Base-by-base conservation (phyloP, 2,888 invertebrate genomes). In the Bhutanitis thaidina region DNA sequence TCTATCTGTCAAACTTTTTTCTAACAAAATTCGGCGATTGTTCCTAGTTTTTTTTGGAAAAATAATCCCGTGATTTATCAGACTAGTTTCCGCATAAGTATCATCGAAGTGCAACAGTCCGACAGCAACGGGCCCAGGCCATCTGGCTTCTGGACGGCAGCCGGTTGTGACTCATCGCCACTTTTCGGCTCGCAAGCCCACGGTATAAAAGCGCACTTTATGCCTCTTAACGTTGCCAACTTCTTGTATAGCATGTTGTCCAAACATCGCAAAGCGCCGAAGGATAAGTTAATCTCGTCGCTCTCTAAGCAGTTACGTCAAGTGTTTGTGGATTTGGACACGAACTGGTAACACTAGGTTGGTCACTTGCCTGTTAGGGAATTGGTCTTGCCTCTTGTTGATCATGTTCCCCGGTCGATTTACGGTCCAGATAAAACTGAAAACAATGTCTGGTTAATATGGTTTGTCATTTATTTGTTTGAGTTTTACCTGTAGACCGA, bases 81-180 rank as follows among this genome's bases (percentile, higher is more conserved):
- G 36, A 36, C 1, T 8, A 15, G 9, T 14, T 5, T 15, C 14
- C 36, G 12, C 36, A 12, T 36, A 36, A 9, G 32, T 36, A 14
- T 9, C 36, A 15, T 14, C 4, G 10, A 36, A 12, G 9, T 36
- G 46, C 12, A 37, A 16, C 7, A 30, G 5, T 12, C 34, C 25
- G 12, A 20, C 20, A 5, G 16, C 30, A 40, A 49, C 14, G 43
- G 46, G 9, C 52, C 36, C 20, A 34, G 39, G 34, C 40, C 46
- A 37, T 37, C 41, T 37, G 38, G 48, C 46, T 35, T 37, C 41
- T 37, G 38, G 48, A 25, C 46, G 46, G 29, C 38, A n/a, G 16
- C 15, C 16, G 50, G 45, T 7, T 8, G 30, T 41, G 41, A 41
- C 30, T 41, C 41, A 41, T 15, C 13, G 3, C 40, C 40, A 40